A percentile compares a stretch with the other conserved stretches of the same genome.
These are phyloP conservation scores for Festucalex cinctus DNA, from an alignment of 2,113 vertebrate genomes.

Conservation along the genomic window DNA sequence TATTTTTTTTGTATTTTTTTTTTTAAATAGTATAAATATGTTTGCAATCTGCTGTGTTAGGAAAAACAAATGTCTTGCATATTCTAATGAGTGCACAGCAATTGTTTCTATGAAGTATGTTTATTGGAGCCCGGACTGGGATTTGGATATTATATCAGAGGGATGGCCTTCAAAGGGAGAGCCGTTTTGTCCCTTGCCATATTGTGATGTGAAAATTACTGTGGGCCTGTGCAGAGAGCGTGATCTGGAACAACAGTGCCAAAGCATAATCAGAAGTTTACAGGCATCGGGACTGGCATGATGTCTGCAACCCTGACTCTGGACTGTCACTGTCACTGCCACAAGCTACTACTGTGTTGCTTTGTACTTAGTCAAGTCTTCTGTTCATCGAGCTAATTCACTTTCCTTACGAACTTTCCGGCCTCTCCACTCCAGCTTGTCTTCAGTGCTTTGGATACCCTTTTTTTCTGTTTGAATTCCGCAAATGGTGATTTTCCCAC, in stretches of 20 bases:
- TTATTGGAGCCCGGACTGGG: slow-evolving; percentile 29
- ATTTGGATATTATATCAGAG: slow-evolving; percentile 35
- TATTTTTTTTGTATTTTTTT: slow-evolving; percentile 5
- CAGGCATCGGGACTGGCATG: slow-evolving; percentile 59
- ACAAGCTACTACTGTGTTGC: slow-evolving; percentile 32
- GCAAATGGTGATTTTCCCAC: not conserved
- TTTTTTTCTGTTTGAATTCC: slow-evolving; percentile 9
- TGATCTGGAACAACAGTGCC: slow-evolving; percentile 50
- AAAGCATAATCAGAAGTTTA: slow-evolving; percentile 52
- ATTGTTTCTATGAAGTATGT: slow-evolving; percentile 42
- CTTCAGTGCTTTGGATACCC: slow-evolving; percentile 20
- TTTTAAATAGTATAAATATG: slow-evolving; percentile 36
- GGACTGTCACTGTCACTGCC: slow-evolving; percentile 24
- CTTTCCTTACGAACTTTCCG: slow-evolving; percentile 11
- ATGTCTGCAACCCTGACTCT: slow-evolving; percentile 28
- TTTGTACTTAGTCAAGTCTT: slow-evolving; percentile 30
- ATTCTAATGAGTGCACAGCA: slow-evolving; percentile 31
- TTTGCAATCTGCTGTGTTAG: slow-evolving; percentile 32
- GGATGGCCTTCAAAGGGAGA: slow-evolving; percentile 51
- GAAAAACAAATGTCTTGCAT: slow-evolving; percentile 33
- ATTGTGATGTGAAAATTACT: slow-evolving; percentile 56
- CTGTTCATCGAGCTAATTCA: slow-evolving; percentile 56
- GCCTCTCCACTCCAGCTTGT: slow-evolving; percentile 14
- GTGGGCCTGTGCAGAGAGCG: slow-evolving; percentile 45
- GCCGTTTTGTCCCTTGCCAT: slow-evolving; percentile 46